Conservation (phyloP, 2,113 vertebrate genomes). For the Manacus vitellinus region DNA sequence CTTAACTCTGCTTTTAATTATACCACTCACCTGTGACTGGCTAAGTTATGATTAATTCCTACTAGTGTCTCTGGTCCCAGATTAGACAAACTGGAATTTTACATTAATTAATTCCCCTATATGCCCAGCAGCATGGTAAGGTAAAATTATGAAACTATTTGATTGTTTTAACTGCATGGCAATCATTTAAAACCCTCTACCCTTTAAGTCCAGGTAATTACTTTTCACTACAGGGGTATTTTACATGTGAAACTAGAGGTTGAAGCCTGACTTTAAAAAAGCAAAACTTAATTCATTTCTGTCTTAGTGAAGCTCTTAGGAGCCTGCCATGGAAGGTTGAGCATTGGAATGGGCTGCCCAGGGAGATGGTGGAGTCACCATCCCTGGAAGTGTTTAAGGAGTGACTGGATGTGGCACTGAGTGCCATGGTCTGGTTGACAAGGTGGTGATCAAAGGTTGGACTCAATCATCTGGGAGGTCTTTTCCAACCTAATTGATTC, state of each 20-base stretch:
- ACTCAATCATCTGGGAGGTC: fast-evolving
- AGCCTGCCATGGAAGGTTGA: not conserved
- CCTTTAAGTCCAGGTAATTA: not conserved
- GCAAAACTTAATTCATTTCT: not conserved
- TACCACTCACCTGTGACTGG: slow-evolving; percentile 31
- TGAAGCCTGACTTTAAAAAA: not conserved
- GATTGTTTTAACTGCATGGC: not conserved
- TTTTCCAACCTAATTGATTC: not conserved
- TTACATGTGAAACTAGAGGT: not conserved
- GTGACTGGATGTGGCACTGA: not conserved
- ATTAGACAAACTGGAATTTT: slow-evolving; percentile 26
- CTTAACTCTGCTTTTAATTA: slow-evolving; percentile 36
- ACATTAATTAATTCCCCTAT: slow-evolving; percentile 16
- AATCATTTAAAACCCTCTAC: not conserved
- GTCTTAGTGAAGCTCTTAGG: not conserved
- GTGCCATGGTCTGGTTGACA: not conserved
- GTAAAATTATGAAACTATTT: not conserved
- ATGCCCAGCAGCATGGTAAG: slow-evolving; percentile 1
- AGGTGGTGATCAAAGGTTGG: too few species aligned
- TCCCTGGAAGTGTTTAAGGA: not conserved
- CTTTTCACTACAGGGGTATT: not conserved
- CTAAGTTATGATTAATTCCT: slow-evolving; percentile 35
- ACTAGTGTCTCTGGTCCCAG: not conserved
- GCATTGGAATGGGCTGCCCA: not conserved
- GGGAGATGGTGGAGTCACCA: not conserved